These are phyloP conservation scores for Hesperia comma DNA, from an alignment of 2,888 invertebrate species.

Conservation along the genomic window DNA sequence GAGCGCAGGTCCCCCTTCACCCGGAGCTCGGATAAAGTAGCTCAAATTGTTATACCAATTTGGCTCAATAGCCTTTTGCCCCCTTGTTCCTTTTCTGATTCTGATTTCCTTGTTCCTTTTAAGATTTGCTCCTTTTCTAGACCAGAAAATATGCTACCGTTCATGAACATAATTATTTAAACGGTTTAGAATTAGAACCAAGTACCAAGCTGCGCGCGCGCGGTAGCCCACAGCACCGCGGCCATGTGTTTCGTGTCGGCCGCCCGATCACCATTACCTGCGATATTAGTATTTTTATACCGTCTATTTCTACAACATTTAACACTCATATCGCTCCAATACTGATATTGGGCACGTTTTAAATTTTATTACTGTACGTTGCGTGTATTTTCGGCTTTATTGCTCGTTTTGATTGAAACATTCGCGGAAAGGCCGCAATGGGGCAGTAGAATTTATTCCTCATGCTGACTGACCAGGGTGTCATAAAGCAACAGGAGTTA, in stretches of 20 bases:
- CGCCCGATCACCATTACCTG: conserved; percentile 73
- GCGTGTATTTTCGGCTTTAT: conserved; percentile 38
- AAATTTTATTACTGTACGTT: conserved; percentile 53
- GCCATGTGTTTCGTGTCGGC: conserved; percentile 74
- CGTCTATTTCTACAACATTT: conserved; percentile 60
- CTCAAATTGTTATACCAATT: too few species aligned
- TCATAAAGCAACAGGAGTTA: too few species aligned
- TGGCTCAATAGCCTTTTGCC: too few species aligned
- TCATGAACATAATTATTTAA: too few species aligned
- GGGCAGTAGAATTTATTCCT: too few species aligned
- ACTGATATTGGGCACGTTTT: conserved; percentile 48
- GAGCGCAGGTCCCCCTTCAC: too few species aligned
- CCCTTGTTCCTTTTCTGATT: too few species aligned
- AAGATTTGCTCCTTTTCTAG: too few species aligned
- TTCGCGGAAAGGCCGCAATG: not conserved
- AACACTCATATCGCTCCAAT: conserved; percentile 48
- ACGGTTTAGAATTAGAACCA: not conserved
- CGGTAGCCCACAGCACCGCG: conserved; percentile 54
- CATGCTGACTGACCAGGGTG: too few species aligned
- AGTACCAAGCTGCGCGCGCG: conserved; percentile 51
- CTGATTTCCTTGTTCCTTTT: too few species aligned
- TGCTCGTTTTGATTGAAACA: not conserved
- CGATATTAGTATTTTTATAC: conserved; percentile 72
- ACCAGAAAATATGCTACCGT: too few species aligned
- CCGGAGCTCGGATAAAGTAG: too few species aligned